phyloP scores from a whole-genome alignment of 2,113 vertebrate genomes.

The Sarotherodon lohbergeri region DNA sequence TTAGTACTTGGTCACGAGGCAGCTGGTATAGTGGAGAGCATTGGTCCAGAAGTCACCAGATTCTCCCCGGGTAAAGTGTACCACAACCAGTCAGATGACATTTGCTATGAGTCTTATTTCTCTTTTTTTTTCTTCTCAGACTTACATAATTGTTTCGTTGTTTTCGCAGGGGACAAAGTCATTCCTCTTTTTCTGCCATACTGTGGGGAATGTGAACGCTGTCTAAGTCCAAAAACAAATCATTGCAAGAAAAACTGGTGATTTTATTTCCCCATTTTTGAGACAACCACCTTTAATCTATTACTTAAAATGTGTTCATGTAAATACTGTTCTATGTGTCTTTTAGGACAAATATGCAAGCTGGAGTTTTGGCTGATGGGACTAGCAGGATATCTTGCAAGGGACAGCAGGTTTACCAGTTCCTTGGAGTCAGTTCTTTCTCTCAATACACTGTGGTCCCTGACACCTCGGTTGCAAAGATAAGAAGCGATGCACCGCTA shows the following conservation, averaged over 20 bases:
- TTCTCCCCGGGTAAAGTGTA: conserved; percentile 20
- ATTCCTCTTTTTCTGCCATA: conserved; percentile 78
- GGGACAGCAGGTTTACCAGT: conserved; percentile 48
- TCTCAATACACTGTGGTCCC: conserved; percentile 52
- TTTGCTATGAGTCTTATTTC: neutral
- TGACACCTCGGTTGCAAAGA: conserved; percentile 37
- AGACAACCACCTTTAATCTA: accelerated
- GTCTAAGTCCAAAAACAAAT: conserved; percentile 68
- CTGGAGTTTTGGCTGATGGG: conserved; percentile 43
- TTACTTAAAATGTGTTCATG: neutral
- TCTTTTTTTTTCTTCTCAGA: neutral
- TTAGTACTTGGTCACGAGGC: conserved; percentile 49
- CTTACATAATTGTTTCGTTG: neutral
- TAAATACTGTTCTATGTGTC: neutral
- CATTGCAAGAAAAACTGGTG: conserved; percentile 69
- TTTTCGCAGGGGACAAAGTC: conserved; percentile 75
- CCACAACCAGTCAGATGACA: neutral
- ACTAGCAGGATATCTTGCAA: conserved; percentile 49
- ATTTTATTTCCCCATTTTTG: neutral
- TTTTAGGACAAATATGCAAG: conserved; percentile 14
- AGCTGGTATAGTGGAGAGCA: conserved; percentile 48
- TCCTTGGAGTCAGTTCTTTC: conserved; percentile 41
- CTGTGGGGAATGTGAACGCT: conserved; percentile 71
- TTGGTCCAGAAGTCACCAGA: conserved; percentile 31
- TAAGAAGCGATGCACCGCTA: conserved; percentile 21